Base-by-base conservation (phyloP, 2,797 vertebrate genomes). In the Crocidura indochinensis region DNA sequence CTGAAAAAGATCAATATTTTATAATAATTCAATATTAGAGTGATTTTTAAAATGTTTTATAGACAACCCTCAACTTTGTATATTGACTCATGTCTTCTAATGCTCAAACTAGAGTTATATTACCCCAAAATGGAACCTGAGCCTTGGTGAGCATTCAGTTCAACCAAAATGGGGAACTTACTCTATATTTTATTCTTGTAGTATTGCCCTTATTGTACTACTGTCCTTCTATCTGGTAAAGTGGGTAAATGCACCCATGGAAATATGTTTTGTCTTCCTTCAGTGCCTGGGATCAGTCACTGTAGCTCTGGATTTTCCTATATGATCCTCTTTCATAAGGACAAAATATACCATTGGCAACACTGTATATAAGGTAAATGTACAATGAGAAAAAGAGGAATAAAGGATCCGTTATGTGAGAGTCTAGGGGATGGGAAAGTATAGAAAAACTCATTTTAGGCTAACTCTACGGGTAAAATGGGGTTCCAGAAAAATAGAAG, bases 11-110 rank as follows among this genome's bases (percentile, higher is more conserved):
- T 68, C 17, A 29, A 10, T 51, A 65, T 93, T 46, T 53, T 31
- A 14, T 68, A 80, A 86, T 38, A 31, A 72, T 56, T 27, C 27
- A 77, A 46, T 90, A 20, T 64, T 60, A 91, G 51, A 84, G n/a
- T 68, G 47, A 9, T 14, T 44, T 73, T 68, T 31, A 51, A 7
- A 38, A 38, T 5, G 38, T 38, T 38, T 38, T 31, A 46, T 56
- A 31, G 5, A 46, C 46, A 87, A 62, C 20, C 17, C 24, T 49
- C 26, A 29, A 68, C 24, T 38, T 77, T 46, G 5, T 89, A 22
- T 91, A 62, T 87, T 77, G 6, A 53, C 19, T 62, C 65, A 46
- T 60, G n/a, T 46, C 9, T 27, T 85, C 26, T 64, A 27, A n/a
- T 10, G n/a, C 38, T 38, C 38, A 8, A 0, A 85, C 31, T 22